Evolutionary conservation across 2,113 vertebrate genomes (phyloP), one percentile per base, ranked within the genome.

Genomic region (Aspidoscelis tigris): DNA sequence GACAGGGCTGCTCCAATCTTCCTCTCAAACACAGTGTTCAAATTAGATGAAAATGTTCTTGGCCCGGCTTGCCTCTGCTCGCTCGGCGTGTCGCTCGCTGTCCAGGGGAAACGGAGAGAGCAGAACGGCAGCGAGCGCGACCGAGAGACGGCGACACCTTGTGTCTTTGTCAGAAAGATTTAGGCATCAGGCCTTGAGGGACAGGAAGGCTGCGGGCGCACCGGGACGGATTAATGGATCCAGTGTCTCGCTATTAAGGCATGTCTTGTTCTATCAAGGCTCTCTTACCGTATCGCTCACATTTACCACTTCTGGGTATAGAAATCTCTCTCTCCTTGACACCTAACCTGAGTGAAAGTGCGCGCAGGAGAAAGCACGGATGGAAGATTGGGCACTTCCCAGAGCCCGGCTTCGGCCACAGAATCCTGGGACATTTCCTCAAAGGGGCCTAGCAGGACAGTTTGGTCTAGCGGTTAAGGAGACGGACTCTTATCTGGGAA

Each of bases 141-240:
- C 18, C 1, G 18, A 18, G 55, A 7, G 6, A 5, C 24, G 10
- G 21, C 55, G 18, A 55, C 26, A 12, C 68, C 7, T 24, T 2
- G 43, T 84, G 83, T 84, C 41, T 72, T 78, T 84, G 83, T 79
- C 83, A 79, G 55, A 84, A 72, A 50, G 76, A 18, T 47, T 84
- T 79, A 84, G 76, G 69, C 76, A 50, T 72, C 0, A 76, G 69
- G 76, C 24, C 43, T 78, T 79, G 83, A 53, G 55, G 77, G 68
- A 64, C 41, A 33, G n/a, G 55, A 24, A 53, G 55, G 14, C 20
- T 9, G 18, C 26, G 3, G 1, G 24, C 39, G 33, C 41, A 9
- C 65, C 24, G 6, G 9, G 69, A 7, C 2, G 26, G 3, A 5
- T 18, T 24, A 73, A 50, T 65, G 76, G 76, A 53, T 18, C 44